These are phyloP conservation scores for Drosophila bocki DNA, from an alignment of 1,140 invertebrate species.

Conservation along the genomic window DNA sequence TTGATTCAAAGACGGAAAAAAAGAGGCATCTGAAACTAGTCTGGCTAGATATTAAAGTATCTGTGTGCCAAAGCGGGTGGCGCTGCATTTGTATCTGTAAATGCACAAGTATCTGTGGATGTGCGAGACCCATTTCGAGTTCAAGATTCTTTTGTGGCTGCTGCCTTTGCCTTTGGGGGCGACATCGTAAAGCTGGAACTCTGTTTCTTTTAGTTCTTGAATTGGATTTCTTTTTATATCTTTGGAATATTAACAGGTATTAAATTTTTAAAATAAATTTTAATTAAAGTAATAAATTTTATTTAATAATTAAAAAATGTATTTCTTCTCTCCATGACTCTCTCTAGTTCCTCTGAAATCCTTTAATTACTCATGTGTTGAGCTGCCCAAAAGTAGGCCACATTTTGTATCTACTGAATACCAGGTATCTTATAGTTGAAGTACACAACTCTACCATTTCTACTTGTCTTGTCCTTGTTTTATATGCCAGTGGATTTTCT, in stretches of 20 bases:
- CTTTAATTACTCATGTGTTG: not conserved
- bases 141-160: slow-evolving; percentile 63
- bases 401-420: not conserved
- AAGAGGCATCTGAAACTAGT: slow-evolving; percentile 57
- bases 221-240: not conserved
- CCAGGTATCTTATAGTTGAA: not conserved
- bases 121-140: slow-evolving; percentile 60
- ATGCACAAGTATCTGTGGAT: slow-evolving; percentile 33
- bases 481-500: slow-evolving; percentile 18
- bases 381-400: slow-evolving; percentile 10
- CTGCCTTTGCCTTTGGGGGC: slow-evolving; percentile 25
- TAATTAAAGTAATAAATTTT: not conserved
- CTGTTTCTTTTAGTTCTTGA: slow-evolving; percentile 12
- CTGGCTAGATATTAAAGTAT: slow-evolving; percentile 55
- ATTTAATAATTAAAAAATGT: not conserved
- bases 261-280: not conserved
- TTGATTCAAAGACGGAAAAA: slow-evolving; percentile 7
- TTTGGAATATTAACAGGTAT: not conserved
- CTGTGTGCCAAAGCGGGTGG: slow-evolving; percentile 43
- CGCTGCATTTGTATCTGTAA: slow-evolving; percentile 23
- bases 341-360: not conserved
- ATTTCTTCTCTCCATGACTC: not conserved
- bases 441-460: not conserved
- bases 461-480: slow-evolving; percentile 9
- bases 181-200: slow-evolving; percentile 20